Evolutionary conservation across 2,888 invertebrate species (phyloP), one percentile per base, ranked within the genome.

Genomic region (Drosophila helvetica): DNA sequence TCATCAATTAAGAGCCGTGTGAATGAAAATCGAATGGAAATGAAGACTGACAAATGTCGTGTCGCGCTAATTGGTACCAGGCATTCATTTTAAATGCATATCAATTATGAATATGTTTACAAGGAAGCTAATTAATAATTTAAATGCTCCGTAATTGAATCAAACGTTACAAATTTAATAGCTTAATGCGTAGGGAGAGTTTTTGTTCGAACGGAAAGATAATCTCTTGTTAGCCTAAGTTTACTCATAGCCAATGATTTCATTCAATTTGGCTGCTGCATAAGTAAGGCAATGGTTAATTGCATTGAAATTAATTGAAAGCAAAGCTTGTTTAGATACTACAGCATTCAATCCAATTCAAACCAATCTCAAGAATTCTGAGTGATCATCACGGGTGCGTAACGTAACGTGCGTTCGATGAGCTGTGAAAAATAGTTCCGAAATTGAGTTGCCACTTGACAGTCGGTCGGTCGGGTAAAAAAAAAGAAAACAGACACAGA

Each of bases 371-470:
- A 10, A 10, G 30, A 3, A 30, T 12, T 12, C 33, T 15, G 4
- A 33, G 5, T 15, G 15, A 33, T 15, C 33, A 33, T 15, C 33
- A 51, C 10, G 9, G 9, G 0, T 30, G 30, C 10, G 10, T 30
- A 30, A 10, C 10, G 10, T 17, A 43, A 33, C 12, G n/a, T n/a
- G n/a, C 10, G 2, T 5, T 15, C 10, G 33, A 30, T 52, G 15
- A 54, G 8, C 17, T 54, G 55, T 65, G 52, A 66, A 56, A 63
- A 19, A 46, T 54, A 17, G 52, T 22, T 55, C 15, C 62, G 50
- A 78, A 76, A 78, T 78, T 76, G 69, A 78, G 69, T 65, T 70
- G 60, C 47, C 75, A 61, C 77, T 58, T 66, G 73, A 22, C 27
- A 27, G 25, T 25, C 25, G 25, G 1, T 27, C 8, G 27, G 8